These are phyloP conservation scores for Mythimna vitellina DNA, from an alignment of 2,888 invertebrate genomes.

Conservation along the genomic window DNA sequence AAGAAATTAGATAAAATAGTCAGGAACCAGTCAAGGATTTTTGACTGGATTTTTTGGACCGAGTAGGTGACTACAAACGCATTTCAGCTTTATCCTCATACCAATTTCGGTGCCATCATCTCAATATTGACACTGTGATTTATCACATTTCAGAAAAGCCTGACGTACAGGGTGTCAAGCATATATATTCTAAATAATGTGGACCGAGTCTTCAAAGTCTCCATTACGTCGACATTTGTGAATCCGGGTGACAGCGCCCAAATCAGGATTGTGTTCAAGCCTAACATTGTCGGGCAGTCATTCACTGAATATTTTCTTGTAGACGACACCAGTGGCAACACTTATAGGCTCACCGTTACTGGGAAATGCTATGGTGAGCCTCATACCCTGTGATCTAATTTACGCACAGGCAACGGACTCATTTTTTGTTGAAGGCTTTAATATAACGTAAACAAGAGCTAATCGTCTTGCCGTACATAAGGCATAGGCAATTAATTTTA, in stretches of 20 bases:
- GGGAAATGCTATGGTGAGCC: constrained; percentile 83
- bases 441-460: background rate
- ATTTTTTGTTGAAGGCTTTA: background rate
- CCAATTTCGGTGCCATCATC: background rate
- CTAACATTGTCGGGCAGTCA: constrained; percentile 79
- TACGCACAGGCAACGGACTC: background rate
- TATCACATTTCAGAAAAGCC: constrained; percentile 71
- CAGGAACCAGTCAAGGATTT: no score
- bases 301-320: constrained; percentile 85
- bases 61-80: no score
- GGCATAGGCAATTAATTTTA: no score
- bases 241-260: constrained; percentile 74
- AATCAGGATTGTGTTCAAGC: constrained; percentile 78
- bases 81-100: background rate
- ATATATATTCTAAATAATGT: constrained; percentile 81
- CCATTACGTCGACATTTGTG: constrained; percentile 75
- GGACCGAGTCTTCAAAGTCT: constrained; percentile 83
- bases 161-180: constrained; percentile 80
- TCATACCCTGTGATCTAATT: background rate
- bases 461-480: background rate
- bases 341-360: constrained; percentile 79
- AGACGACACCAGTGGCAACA: constrained; percentile 80
- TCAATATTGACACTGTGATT: background rate
- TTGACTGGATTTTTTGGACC: no score
- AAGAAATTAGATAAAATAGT: no score